phyloP scores from a whole-genome alignment of 2,888 invertebrate genomes.

The Chymomyza amoena region DNA sequence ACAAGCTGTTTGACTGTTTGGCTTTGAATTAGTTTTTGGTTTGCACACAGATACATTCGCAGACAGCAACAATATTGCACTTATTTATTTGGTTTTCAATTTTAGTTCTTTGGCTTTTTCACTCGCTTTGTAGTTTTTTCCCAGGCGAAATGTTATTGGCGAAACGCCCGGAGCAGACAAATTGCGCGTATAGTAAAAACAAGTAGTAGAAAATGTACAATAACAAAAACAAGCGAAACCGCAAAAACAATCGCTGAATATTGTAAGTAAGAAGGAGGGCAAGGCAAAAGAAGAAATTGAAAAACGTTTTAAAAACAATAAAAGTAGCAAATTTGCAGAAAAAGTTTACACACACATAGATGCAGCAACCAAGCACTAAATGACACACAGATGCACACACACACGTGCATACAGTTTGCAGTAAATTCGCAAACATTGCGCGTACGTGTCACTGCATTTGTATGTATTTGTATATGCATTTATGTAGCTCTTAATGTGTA shows the following conservation, averaged over 20 bases:
- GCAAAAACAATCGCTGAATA: not conserved
- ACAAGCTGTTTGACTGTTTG: slow-evolving; percentile 52
- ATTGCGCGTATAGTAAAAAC: slow-evolving; percentile 70
- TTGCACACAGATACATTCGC: slow-evolving; percentile 31
- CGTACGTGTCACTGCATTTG: slow-evolving; percentile 42
- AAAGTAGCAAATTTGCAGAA: slow-evolving; percentile 52
- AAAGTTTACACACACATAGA: not conserved
- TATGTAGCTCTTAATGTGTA: not conserved
- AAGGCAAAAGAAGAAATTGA: slow-evolving; percentile 46
- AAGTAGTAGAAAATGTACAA: slow-evolving; percentile 31
- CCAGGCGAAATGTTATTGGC: slow-evolving; percentile 42
- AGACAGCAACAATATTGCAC: slow-evolving; percentile 29
- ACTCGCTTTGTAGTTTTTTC: slow-evolving; percentile 11
- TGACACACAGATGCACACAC: not conserved
- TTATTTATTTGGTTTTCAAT: slow-evolving; percentile 52
- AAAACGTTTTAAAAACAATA: slow-evolving; percentile 71
- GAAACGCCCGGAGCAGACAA: slow-evolving; percentile 44
- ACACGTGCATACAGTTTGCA: not conserved
- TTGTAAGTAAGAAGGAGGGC: slow-evolving; percentile 13
- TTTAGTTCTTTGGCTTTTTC: slow-evolving; percentile 42
- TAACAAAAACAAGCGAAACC: not conserved
- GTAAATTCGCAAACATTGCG: slow-evolving; percentile 56
- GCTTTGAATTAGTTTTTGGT: slow-evolving; percentile 57
- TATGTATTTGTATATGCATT: slow-evolving; percentile 5
- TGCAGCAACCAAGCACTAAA: slow-evolving; percentile 3